These are phyloP conservation scores for Acleris literana DNA, from an alignment of 2,888 invertebrate species.

Conservation along the genomic window DNA sequence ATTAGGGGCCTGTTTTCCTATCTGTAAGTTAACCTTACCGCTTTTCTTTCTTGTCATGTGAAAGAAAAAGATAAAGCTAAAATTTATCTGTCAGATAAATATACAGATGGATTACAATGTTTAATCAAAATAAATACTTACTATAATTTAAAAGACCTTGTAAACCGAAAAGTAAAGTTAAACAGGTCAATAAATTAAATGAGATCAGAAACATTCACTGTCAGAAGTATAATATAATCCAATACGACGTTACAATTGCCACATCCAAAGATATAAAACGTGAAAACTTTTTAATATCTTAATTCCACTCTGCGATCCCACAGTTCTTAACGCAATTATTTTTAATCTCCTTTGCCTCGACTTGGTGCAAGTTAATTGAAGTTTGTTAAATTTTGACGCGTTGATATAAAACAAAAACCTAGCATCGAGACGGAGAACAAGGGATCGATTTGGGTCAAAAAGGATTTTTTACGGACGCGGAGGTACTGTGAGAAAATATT, in stretches of 20 bases:
- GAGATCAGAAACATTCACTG: neutral
- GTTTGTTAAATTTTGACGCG: slow-evolving; percentile 28
- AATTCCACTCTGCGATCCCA: slow-evolving; percentile 6
- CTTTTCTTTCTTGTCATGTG: too few species aligned
- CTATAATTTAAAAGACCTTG: too few species aligned
- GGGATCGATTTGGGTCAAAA: neutral
- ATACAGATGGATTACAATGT: too few species aligned
- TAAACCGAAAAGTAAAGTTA: too few species aligned
- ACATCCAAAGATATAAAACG: slow-evolving; percentile 6
- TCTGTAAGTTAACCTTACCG: too few species aligned
- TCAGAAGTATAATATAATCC: neutral
- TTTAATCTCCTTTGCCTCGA: slow-evolving; percentile 22
- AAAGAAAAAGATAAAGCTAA: too few species aligned
- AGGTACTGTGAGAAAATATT: neutral
- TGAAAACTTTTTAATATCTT: slow-evolving; percentile 25
- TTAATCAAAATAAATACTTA: too few species aligned
- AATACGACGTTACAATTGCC: neutral
- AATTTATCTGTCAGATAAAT: too few species aligned
- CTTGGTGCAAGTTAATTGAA: slow-evolving; percentile 24
- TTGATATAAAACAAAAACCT: slow-evolving; percentile 9
- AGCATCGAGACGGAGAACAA: neutral
- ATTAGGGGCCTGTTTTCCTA: too few species aligned
- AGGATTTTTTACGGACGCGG: neutral
- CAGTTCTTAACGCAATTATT: slow-evolving; percentile 25
- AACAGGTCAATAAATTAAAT: too few species aligned